A percentile compares a stretch with the other conserved stretches of the same genome.
These are phyloP conservation scores for Adoxophyes honmai DNA, from an alignment of 1,140 invertebrate species.

Conservation along the genomic window DNA sequence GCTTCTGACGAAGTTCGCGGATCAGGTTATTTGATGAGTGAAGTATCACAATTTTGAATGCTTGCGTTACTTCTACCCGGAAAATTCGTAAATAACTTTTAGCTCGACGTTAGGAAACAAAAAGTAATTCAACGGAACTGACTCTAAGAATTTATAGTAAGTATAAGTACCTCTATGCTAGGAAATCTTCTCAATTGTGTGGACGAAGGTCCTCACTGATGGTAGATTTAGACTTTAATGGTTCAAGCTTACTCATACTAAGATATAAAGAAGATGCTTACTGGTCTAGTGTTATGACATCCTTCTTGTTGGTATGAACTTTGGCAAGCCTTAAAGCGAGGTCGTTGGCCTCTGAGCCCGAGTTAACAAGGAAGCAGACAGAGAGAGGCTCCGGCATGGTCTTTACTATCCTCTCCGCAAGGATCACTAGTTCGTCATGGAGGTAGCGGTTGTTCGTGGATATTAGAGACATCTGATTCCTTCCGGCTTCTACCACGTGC, in stretches of 20 bases:
- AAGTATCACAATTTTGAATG: no score
- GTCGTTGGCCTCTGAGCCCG: conserved; percentile 99
- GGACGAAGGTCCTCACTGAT: not conserved
- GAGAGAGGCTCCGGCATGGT: conserved; percentile 90
- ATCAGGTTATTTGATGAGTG: no score
- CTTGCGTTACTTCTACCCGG: no score
- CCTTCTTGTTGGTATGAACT: conserved; percentile 91
- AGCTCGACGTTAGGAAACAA: no score
- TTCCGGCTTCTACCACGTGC: conserved; percentile 91
- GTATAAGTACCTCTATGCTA: no score
- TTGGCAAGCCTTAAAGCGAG: conserved; percentile 94
- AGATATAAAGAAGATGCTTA: conserved; percentile 82
- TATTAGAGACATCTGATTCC: conserved; percentile 91
- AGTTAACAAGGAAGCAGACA: conserved; percentile 98
- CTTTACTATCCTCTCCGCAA: conserved; percentile 89
- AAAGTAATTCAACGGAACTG: no score
- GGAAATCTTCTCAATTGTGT: not conserved
- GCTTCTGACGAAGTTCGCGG: no score
- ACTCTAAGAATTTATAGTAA: no score
- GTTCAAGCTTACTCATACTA: not conserved
- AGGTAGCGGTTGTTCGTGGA: conserved; percentile 97
- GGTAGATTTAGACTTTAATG: not conserved
- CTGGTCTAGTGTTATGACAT: conserved; percentile 97
- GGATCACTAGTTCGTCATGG: conserved; percentile 95
- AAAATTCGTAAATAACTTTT: no score